Evolutionary conservation across 2,888 invertebrate species (phyloP).

Genomic region (Aricia artaxerxes): DNA sequence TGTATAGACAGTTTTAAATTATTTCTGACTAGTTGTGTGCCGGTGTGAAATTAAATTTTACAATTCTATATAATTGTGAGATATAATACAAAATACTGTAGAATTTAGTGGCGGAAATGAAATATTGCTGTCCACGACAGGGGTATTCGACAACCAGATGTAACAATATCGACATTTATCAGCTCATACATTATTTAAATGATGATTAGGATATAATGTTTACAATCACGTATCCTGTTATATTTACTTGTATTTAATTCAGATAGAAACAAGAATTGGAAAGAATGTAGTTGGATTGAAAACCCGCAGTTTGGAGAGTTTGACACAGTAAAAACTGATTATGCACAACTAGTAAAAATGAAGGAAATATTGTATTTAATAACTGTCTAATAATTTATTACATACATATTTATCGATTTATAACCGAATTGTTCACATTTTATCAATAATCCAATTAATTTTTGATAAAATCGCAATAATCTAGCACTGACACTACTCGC

Average conservation of each 20-base stretch:
- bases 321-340: conserved; percentile 67
- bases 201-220: background rate
- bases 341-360: conserved; percentile 31
- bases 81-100: background rate
- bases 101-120: conserved; percentile 48
- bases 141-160: conserved; percentile 57
- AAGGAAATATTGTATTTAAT: conserved; percentile 18
- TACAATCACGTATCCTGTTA: background rate
- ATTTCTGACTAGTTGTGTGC: background rate
- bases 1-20: background rate
- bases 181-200: conserved; percentile 39
- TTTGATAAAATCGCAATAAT: conserved; percentile 65
- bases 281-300: conserved; percentile 41
- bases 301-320: conserved; percentile 53
- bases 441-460: conserved; percentile 53
- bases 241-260: background rate
- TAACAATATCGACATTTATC: conserved; percentile 49
- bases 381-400: conserved; percentile 41
- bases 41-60: background rate
- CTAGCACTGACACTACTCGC: conserved; percentile 68
- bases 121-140: conserved; percentile 40
- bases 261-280: conserved; percentile 24
- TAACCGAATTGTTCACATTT: conserved; percentile 55
- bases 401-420: conserved; percentile 47
- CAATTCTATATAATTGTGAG: background rate